Percentiles rank a stretch among this genome's conserved stretches.
Evolutionary conservation across 2,797 vertebrate genomes (phyloP).

Genomic region (Pantherophis alleghaniensis): DNA sequence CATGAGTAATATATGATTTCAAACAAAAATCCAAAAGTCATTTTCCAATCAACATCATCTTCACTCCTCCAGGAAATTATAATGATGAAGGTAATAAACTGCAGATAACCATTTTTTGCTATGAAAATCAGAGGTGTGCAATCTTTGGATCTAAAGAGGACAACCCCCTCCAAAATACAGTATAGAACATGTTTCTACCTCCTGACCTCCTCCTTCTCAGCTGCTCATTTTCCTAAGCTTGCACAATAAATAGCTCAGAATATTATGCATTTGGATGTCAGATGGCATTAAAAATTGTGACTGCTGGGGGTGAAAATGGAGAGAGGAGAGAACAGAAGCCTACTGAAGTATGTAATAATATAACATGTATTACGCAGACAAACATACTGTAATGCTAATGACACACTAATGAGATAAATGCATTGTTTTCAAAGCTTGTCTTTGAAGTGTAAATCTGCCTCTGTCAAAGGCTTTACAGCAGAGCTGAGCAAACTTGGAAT

Average conservation of each 20-base stretch:
- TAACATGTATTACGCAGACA: neutral
- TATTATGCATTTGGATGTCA: neutral
- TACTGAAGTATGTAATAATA: neutral
- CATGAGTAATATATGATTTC: neutral
- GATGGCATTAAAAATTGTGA: neutral
- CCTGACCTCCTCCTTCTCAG: neutral
- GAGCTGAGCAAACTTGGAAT: neutral
- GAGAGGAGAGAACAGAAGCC: neutral
- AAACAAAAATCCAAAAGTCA: neutral
- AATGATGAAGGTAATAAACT: neutral
- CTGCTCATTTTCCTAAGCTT: neutral
- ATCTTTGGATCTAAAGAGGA: neutral
- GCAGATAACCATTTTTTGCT: neutral
- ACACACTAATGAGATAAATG: neutral
- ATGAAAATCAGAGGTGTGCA: neutral
- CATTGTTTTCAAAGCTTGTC: neutral
- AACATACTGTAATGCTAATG: neutral
- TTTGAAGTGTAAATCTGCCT: neutral
- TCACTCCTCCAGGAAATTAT: neutral
- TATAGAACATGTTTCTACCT: neutral
- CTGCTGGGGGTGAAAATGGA: neutral
- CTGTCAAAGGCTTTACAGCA: neutral
- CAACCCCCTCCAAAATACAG: neutral
- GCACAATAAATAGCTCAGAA: neutral
- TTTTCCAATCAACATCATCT: neutral